Conservation (phyloP, 1,140 invertebrate genomes). For the Wiebesia pumilae region DNA sequence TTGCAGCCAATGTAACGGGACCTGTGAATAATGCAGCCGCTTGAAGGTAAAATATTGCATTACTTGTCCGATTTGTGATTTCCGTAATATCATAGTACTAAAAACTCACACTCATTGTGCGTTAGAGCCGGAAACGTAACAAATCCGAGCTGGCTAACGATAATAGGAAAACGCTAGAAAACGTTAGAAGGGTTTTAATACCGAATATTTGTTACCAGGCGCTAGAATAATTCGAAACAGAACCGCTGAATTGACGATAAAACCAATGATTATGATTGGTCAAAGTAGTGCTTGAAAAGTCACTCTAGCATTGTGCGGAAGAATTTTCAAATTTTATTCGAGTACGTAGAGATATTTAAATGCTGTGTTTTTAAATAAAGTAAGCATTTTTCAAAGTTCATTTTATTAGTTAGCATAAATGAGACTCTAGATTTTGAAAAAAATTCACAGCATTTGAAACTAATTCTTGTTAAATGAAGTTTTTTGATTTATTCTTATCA, state of each 20-base stretch:
- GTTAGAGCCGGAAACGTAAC: neutral
- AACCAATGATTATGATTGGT: constrained; percentile 56
- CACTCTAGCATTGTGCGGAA: constrained; percentile 9
- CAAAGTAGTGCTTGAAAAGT: constrained; percentile 59
- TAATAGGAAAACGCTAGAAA: constrained; percentile 56
- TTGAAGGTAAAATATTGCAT: constrained; percentile 73
- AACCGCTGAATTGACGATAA: constrained; percentile 57
- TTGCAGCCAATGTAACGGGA: constrained; percentile 74
- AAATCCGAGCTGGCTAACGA: constrained; percentile 59
- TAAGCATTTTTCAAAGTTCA: neutral
- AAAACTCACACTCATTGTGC: neutral
- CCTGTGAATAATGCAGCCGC: constrained; percentile 73
- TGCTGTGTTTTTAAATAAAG: neutral
- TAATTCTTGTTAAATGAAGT: too few relatives aligned
- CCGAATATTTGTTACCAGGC: constrained; percentile 42
- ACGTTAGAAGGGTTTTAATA: constrained; percentile 57
- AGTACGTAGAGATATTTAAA: neutral
- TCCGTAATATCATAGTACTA: constrained; percentile 56
- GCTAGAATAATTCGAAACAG: constrained; percentile 54
- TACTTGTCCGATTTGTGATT: constrained; percentile 63
- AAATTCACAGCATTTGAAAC: too few relatives aligned
- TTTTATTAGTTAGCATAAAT: neutral
- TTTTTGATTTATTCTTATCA: too few relatives aligned
- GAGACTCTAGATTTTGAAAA: too few relatives aligned
- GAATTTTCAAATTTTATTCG: constrained; percentile 7